A percentile compares a stretch with the other conserved stretches of the same genome.
These are phyloP conservation scores for Periophthalmus magnuspinnatus DNA, from an alignment of 2,797 vertebrate species.

Conservation along the genomic window DNA sequence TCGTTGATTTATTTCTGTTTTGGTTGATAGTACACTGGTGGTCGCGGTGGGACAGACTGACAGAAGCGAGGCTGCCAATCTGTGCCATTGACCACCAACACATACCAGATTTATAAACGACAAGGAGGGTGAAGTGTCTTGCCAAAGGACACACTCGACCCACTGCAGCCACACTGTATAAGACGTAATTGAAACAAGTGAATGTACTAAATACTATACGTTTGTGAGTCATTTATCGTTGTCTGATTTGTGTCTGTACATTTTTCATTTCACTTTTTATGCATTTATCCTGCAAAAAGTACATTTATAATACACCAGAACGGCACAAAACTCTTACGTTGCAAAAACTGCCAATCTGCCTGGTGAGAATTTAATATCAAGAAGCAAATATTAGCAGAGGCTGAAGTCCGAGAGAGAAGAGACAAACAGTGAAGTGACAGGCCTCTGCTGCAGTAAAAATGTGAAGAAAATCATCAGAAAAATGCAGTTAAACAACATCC, in stretches of 20 bases:
- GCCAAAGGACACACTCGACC: no score
- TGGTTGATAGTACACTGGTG: no score
- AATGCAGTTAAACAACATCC: neutral
- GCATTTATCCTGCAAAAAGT: neutral
- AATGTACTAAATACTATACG: neutral
- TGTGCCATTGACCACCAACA: no score
- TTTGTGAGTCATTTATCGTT: neutral
- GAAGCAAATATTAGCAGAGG: constrained; percentile 39
- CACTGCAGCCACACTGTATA: no score
- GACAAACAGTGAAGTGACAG: constrained; percentile 13
- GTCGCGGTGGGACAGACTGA: no score
- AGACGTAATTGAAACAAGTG: neutral
- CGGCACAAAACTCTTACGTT: constrained; percentile 1
- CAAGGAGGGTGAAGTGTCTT: no score
- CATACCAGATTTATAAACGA: no score
- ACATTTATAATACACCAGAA: constrained; percentile 2
- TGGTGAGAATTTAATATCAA: constrained; percentile 41
- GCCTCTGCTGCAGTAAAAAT: constrained; percentile 21
- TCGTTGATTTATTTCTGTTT: no score
- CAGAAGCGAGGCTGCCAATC: no score
- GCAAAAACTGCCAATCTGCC: constrained; percentile 17
- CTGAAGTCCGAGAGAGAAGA: constrained; percentile 28
- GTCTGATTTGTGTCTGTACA: neutral
- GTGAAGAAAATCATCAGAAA: neutral
- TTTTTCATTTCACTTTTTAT: neutral